Evolutionary conservation across 1,140 invertebrate genomes (phyloP).

Genomic region (Paracyclopina nana): DNA sequence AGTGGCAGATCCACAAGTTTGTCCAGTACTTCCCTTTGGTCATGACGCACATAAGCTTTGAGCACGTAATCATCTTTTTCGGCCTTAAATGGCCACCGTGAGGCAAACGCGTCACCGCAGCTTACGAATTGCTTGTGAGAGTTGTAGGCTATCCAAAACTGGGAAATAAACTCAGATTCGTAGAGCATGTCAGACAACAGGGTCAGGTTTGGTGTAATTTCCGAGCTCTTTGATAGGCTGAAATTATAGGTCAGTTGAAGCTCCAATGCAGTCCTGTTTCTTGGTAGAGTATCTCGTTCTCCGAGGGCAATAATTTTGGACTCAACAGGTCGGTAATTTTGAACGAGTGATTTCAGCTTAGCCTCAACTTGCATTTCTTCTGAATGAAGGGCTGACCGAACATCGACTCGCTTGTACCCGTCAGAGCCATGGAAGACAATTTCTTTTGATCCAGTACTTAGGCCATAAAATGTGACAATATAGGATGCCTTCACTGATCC

Average conservation of each 20-base stretch:
- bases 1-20: slow-evolving; percentile 51
- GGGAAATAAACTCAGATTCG: slow-evolving; percentile 82
- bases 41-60: slow-evolving; percentile 65
- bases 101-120: slow-evolving; percentile 45
- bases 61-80: slow-evolving; percentile 90
- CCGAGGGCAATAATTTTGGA: slow-evolving; percentile 29
- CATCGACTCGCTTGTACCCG: slow-evolving; percentile 47
- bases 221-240: slow-evolving; percentile 53
- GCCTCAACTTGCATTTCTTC: slow-evolving; percentile 59
- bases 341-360: slow-evolving; percentile 51
- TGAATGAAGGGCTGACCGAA: slow-evolving; percentile 41
- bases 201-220: slow-evolving; percentile 26
- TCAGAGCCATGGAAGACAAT: slow-evolving; percentile 49
- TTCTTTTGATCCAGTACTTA: slow-evolving; percentile 16
- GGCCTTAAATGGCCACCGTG: slow-evolving; percentile 46
- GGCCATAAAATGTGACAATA: not conserved
- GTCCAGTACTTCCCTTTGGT: slow-evolving; percentile 65
- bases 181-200: slow-evolving; percentile 68
- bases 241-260: slow-evolving; percentile 66
- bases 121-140: slow-evolving; percentile 66
- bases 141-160: slow-evolving; percentile 90
- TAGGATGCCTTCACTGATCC: slow-evolving; percentile 34
- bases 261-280: slow-evolving; percentile 68
- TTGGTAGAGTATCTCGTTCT: slow-evolving; percentile 58
- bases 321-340: slow-evolving; percentile 42